Base-by-base conservation (phyloP, 2,888 invertebrate species). In the Pocota personata region DNA sequence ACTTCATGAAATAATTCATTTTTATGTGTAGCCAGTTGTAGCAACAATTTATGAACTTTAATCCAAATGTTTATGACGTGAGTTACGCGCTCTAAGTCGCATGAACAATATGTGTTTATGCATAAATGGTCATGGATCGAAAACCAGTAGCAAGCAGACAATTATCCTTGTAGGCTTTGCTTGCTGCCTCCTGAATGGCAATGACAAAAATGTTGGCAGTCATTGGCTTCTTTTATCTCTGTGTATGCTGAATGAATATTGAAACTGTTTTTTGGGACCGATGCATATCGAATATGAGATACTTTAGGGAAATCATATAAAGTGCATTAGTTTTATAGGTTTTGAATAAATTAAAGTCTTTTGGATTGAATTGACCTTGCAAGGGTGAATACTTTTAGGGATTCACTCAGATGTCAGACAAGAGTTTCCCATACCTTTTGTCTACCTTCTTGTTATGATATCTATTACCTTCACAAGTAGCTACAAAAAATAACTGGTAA, bases 11-110 rank as follows among this genome's bases (percentile, higher is more conserved):
- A 82, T 77, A 77, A 64, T 37, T 82, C 82, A 82, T 27, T 78
- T 82, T 82, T 78, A 72, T 72, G 64, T 37, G 35, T 16, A 16
- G 58, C 57, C 50, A 27, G 82, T 58, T 60, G 50, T 57, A 16
- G 57, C 32, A 3, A 37, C 27, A 57, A 82, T 82, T 82, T 78
- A 82, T 82, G 52, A 50, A 78, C 82, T 66, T 55, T 66, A 66
- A 66, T 82, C 78, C 82, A 78, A 78, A 82, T 82, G 82, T 82
- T 82, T 82, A 82, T 77, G 71, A 72, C 40, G 40, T 66, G 71
- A 77, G 58, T 66, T 71, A 58, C 40, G 1, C 40, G 14, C n/a
- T 6, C 58, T 35, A 82, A 52, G 58, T 60, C 30, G 30, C 60
- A 57, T 12, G 35, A 48, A 35, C n/a, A 14, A 2, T 40, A 43